phyloP scores from a whole-genome alignment of 2,888 invertebrate species.

The Rhaphigaster nebulosa region DNA sequence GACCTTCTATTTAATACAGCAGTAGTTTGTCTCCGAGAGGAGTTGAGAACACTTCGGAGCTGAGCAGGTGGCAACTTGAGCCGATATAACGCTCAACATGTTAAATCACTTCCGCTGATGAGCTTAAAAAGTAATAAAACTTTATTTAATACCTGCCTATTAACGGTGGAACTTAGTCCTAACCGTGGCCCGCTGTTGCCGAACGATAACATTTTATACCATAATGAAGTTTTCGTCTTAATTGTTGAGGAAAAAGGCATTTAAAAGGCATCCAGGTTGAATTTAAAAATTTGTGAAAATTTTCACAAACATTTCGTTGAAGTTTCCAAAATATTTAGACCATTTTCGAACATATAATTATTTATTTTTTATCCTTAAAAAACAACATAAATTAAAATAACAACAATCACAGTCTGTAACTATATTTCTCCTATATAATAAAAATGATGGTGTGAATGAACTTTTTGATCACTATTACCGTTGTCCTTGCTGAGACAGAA shows the following conservation, averaged over 20 bases:
- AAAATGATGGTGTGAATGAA: no score
- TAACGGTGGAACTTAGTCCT: background rate
- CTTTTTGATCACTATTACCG: no score
- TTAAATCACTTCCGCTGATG: constrained; percentile 1
- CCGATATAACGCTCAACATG: background rate
- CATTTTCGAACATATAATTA: no score
- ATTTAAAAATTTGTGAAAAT: no score
- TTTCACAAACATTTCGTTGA: no score
- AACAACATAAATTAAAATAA: no score
- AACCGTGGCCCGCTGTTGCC: background rate
- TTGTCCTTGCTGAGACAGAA: no score
- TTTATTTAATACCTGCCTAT: constrained; percentile 18
- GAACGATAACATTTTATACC: background rate
- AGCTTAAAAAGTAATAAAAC: constrained; percentile 41
- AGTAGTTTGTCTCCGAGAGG: background rate
- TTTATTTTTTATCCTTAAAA: no score
- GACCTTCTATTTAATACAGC: constrained; percentile 4
- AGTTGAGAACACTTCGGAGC: background rate
- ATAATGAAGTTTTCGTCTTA: background rate
- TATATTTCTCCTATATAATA: no score
- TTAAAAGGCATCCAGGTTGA: background rate
- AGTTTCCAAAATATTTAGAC: no score
- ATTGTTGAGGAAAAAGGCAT: background rate
- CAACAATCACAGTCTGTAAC: no score
- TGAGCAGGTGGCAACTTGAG: background rate